A percentile compares a stretch with the other conserved stretches of the same genome.
These are phyloP conservation scores for Ennomos quercinarius DNA, from an alignment of 2,888 invertebrate genomes.

Conservation along the genomic window DNA sequence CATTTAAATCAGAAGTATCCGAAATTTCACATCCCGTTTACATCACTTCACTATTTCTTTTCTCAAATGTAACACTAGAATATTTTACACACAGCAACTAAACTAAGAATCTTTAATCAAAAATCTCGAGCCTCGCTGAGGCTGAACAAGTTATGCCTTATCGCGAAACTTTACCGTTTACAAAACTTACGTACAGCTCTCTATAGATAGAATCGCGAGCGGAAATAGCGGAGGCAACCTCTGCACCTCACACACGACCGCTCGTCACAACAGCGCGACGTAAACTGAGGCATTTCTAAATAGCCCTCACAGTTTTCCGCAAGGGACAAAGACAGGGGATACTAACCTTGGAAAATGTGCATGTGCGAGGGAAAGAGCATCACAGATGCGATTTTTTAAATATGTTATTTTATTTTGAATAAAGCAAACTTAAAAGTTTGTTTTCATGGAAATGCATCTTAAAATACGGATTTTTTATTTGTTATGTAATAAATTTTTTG, in stretches of 20 bases:
- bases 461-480: too few relatives aligned
- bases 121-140: conserved; percentile 4
- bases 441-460: too few relatives aligned
- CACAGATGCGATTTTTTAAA: too few relatives aligned
- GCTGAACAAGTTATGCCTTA: conserved; percentile 8
- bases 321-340: conserved; percentile 57
- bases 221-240: conserved; percentile 46
- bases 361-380: conserved; percentile 53
- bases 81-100: neutral
- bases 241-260: conserved; percentile 50
- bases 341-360: conserved; percentile 48
- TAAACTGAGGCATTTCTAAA: conserved; percentile 70
- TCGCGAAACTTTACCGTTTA: conserved; percentile 38
- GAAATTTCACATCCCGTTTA: conserved; percentile 5
- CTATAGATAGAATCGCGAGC: conserved; percentile 48
- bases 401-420: too few relatives aligned
- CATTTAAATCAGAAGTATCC: conserved; percentile 8
- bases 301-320: conserved; percentile 74
- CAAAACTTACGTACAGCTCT: conserved; percentile 53
- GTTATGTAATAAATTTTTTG: too few relatives aligned
- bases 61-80: conserved; percentile 11
- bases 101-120: neutral
- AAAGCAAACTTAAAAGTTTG: too few relatives aligned
- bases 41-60: conserved; percentile 23
- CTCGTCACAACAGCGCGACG: conserved; percentile 65